A percentile compares a stretch with the other conserved stretches of the same genome.
phyloP scores from a whole-genome alignment of 1,140 invertebrate species.

The Macrobrachium nipponense region DNA sequence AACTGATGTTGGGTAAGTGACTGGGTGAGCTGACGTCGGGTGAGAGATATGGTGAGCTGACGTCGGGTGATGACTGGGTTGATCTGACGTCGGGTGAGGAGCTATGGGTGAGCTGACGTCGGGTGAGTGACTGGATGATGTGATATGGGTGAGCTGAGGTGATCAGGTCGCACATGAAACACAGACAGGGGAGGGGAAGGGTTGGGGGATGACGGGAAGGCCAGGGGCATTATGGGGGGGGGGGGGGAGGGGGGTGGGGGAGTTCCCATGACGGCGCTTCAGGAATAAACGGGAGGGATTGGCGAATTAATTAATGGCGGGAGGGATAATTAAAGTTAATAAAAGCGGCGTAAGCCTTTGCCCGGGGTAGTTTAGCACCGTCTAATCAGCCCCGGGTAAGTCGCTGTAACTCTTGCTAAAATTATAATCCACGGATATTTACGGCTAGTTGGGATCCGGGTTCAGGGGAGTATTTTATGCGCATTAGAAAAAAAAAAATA shows the following conservation, averaged over 20 bases:
- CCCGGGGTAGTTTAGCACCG: constrained; percentile 1
- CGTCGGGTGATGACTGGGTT: too few relatives aligned
- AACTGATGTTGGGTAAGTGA: too few relatives aligned
- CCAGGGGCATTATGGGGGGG: not conserved
- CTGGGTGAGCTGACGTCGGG: too few relatives aligned
- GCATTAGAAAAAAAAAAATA: too few relatives aligned
- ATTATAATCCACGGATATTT: constrained; percentile 19
- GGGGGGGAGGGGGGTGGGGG: not conserved
- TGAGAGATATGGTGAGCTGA: too few relatives aligned
- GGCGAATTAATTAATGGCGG: constrained; percentile 20
- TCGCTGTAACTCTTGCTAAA: not conserved
- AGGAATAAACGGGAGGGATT: constrained; percentile 1
- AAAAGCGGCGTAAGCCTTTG: constrained; percentile 9
- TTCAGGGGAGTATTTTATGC: not conserved
- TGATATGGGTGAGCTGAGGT: too few relatives aligned
- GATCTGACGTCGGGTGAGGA: too few relatives aligned
- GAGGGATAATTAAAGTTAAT: constrained; percentile 21
- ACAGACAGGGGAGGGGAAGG: too few relatives aligned
- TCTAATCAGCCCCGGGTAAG: not conserved
- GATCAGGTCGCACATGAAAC: not conserved
- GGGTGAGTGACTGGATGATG: not conserved
- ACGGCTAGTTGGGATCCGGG: not conserved
- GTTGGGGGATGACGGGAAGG: not conserved
- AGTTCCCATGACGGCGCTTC: constrained; percentile 16
- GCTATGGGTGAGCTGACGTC: too few relatives aligned